phyloP scores from a whole-genome alignment of 2,888 invertebrate species.

The Stenurella melanura region DNA sequence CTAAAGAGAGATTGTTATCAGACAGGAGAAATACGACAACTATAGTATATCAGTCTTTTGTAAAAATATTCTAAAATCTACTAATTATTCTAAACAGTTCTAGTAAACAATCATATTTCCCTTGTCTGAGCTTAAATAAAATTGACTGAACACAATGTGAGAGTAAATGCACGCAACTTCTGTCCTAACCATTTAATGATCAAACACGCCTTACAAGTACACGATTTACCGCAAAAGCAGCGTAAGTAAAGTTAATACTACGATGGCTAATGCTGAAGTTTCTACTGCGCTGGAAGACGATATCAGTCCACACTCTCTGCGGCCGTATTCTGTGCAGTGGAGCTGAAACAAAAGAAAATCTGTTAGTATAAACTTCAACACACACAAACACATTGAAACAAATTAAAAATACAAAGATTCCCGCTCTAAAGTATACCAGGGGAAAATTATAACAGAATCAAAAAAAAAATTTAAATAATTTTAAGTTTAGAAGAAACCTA shows the following conservation, averaged over 20 bases:
- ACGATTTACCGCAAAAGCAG: slow-evolving; percentile 48
- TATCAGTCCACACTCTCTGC: slow-evolving; percentile 65
- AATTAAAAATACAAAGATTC: too few species aligned
- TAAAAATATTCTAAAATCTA: slow-evolving; percentile 30
- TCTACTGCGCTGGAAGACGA: slow-evolving; percentile 51
- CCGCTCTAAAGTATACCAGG: too few species aligned
- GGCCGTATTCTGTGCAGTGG: slow-evolving; percentile 67
- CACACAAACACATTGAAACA: too few species aligned
- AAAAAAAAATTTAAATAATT: too few species aligned
- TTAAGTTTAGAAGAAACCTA: too few species aligned
- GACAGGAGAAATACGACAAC: slow-evolving; percentile 19
- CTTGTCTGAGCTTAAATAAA: slow-evolving; percentile 26
- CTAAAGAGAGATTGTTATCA: slow-evolving; percentile 18
- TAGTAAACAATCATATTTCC: slow-evolving; percentile 27
- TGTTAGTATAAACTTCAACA: not conserved
- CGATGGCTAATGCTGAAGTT: slow-evolving; percentile 44
- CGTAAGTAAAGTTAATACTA: slow-evolving; percentile 44
- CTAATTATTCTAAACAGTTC: slow-evolving; percentile 34
- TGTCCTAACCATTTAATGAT: slow-evolving; percentile 11
- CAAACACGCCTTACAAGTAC: not conserved
- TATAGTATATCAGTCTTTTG: slow-evolving; percentile 36
- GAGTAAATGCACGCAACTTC: slow-evolving; percentile 31
- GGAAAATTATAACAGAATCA: too few species aligned
- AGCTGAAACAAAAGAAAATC: slow-evolving; percentile 64
- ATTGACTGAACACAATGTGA: slow-evolving; percentile 33